Percentiles rank a stretch among this genome's conserved stretches.
These are phyloP conservation scores for Scolopax bukidnonensis DNA, from an alignment of 2,797 vertebrate species.

Conservation along the genomic window DNA sequence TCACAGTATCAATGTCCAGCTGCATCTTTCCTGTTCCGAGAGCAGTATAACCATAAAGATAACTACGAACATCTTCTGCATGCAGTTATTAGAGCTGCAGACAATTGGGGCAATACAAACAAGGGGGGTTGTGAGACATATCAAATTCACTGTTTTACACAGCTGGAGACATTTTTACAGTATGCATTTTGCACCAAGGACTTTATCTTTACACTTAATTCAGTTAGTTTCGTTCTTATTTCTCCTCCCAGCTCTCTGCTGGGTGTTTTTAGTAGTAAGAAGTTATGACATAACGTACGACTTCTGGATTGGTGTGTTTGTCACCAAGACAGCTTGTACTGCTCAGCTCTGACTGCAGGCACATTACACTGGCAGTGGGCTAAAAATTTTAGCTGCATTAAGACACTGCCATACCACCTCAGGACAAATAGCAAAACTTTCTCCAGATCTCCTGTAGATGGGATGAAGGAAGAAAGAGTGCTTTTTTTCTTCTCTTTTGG, in stretches of 20 bases:
- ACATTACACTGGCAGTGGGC: fast-evolving
- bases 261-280: not conserved
- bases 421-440: not conserved
- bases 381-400: not conserved
- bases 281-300: not conserved
- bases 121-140: not conserved
- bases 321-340: not conserved
- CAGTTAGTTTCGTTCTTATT: not conserved
- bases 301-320: not conserved
- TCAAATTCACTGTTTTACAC: not conserved
- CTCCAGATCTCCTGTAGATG: not conserved
- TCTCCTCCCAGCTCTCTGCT: not conserved
- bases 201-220: not conserved
- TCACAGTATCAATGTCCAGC: not conserved
- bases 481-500: not conserved
- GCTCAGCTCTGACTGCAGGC: not conserved
- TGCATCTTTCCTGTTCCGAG: not conserved
- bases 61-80: not conserved
- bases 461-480: not conserved
- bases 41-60: not conserved
- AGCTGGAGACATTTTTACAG: not conserved
- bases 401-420: not conserved
- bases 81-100: not conserved
- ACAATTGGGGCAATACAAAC: not conserved
- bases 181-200: not conserved